Conservation (phyloP, 2,888 invertebrate genomes). For the Dryomyza anilis region DNA sequence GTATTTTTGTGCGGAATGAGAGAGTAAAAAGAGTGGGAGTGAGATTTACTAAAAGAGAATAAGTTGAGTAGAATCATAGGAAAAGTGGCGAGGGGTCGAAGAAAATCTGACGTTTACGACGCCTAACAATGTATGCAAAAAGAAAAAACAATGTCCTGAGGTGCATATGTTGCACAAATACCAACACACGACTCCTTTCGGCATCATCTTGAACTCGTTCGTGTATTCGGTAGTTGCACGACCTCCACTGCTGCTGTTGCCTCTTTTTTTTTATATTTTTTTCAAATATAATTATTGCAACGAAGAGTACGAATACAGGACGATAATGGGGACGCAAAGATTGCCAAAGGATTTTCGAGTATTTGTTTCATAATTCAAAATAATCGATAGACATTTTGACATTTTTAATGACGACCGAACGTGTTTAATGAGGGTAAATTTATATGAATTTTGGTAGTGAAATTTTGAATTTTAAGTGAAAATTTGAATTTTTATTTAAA, state of each 20-base stretch:
- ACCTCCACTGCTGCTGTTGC: no score
- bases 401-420: no score
- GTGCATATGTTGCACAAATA: neutral
- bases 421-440: no score
- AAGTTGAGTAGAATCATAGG: neutral
- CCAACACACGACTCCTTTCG: neutral
- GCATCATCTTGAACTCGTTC: no score
- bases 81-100: neutral
- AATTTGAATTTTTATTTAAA: no score
- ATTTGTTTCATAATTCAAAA: constrained; percentile 35
- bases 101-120: neutral
- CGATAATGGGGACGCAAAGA: no score
- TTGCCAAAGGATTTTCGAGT: constrained; percentile 35
- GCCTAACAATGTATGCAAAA: constrained; percentile 10
- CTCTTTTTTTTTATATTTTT: no score
- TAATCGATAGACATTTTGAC: constrained; percentile 30
- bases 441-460: no score
- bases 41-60: neutral
- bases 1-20: no score
- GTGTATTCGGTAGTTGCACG: no score
- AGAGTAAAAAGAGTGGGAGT: neutral
- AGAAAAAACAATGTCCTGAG: neutral
- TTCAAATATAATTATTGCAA: constrained; percentile 35
- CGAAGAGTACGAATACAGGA: constrained; percentile 1
- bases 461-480: no score